Evolutionary conservation across 2,113 vertebrate genomes (phyloP).

Genomic region (Polyodon spathula): DNA sequence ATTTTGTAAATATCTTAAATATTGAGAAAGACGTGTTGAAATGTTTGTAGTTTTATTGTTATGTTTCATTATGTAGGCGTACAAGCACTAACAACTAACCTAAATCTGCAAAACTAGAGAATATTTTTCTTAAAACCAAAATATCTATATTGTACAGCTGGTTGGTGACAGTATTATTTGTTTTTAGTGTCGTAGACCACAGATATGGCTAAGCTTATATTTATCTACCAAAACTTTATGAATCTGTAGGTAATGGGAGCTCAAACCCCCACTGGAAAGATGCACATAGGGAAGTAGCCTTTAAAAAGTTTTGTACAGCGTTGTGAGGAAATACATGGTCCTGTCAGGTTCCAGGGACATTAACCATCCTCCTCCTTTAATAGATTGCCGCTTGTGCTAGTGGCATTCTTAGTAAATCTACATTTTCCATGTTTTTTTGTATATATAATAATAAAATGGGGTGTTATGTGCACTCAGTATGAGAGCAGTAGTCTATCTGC

Average conservation of each 20-base stretch:
- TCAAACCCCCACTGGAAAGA: slow-evolving; percentile 8
- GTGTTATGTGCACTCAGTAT: not conserved
- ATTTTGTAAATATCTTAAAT: no score
- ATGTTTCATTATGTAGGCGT: no score
- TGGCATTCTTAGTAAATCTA: not conserved
- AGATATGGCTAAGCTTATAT: no score
- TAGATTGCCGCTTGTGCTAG: not conserved
- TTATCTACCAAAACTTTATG: no score
- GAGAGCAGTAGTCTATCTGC: not conserved
- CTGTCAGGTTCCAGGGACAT: slow-evolving; percentile 46
- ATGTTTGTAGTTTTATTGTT: no score
- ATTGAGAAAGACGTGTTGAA: no score
- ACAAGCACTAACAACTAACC: no score
- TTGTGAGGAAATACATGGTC: slow-evolving; percentile 46
- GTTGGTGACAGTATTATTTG: no score
- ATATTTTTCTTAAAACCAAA: no score
- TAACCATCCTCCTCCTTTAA: slow-evolving; percentile 38
- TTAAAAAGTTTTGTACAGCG: slow-evolving; percentile 35
- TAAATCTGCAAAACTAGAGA: no score
- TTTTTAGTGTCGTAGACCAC: no score
- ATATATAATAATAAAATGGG: not conserved
- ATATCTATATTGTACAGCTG: no score
- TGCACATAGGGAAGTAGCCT: slow-evolving; percentile 32
- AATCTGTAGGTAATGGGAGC: slow-evolving; percentile 28
- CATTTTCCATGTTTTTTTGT: not conserved